Base-by-base conservation (phyloP, 2,888 invertebrate genomes). In the Melieria omissa region DNA sequence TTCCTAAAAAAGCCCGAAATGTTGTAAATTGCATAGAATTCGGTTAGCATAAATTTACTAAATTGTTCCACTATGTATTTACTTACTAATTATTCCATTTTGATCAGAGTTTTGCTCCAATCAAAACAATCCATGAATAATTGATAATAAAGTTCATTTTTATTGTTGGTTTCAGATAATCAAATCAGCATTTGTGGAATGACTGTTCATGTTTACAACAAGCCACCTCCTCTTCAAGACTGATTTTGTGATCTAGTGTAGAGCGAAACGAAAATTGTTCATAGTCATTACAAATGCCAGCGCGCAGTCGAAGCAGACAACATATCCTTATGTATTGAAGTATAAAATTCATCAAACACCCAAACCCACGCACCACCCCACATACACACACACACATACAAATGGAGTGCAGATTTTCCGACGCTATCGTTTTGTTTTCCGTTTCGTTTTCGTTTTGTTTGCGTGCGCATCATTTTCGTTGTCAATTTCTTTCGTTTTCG, bases 391-490 rank as follows among this genome's bases (percentile, higher is more conserved):
- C 29, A 29, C 29, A n/a, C 6, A 42, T 10, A 12, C 82, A 75
- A 82, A 82, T 82, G 82, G 82, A 83, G 82, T 80, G 70, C 78
- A 76, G 74, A 60, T 49, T 55, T 65, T 52, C 9, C 55, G 46
- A 77, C 73, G 76, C 77, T 78, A 75, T 72, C 64, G 68, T 72
- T 76, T 75, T 64, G 66, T 76, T 78, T 76, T 72, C 46, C 57
- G 62, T 65, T 70, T 45, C 55, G 57, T 71, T 57, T 64, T 12
- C 54, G 70, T 68, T 77, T 78, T 61, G 71, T 71, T 73, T 74
- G 42, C 41, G 52, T 46, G 78, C 76, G 68, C 57, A 63, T 75
- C 76, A 60, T 72, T 75, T 78, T 66, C 42, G 29, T 29, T 29
- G 63, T 73, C 41, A 10, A 64, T 63, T 64, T 46, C 45, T 65